phyloP scores from a whole-genome alignment of 2,888 invertebrate species.

The Allophyes oxyacanthae region DNA sequence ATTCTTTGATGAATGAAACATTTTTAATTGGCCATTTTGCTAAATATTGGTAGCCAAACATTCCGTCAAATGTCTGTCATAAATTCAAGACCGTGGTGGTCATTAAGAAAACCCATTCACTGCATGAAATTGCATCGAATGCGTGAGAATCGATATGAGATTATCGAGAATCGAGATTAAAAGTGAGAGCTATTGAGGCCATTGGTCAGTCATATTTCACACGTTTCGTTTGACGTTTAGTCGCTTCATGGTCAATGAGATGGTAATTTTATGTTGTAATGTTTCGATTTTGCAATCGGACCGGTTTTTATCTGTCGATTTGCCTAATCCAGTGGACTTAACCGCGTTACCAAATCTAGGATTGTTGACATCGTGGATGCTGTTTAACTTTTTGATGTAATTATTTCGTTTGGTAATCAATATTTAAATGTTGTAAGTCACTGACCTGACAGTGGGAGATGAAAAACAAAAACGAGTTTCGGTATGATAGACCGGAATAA shows the following conservation, averaged over 20 bases:
- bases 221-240: constrained; percentile 56
- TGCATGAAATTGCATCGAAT: constrained; percentile 44
- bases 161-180: constrained; percentile 58
- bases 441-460: constrained; percentile 28
- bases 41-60: constrained; percentile 22
- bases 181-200: constrained; percentile 77
- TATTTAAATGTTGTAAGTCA: constrained; percentile 34
- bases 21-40: constrained; percentile 30
- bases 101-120: constrained; percentile 52
- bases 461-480: background rate
- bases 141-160: constrained; percentile 50
- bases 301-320: constrained; percentile 64
- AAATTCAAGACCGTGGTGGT: constrained; percentile 41
- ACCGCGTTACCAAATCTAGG: constrained; percentile 34
- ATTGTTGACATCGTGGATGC: constrained; percentile 33
- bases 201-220: constrained; percentile 61
- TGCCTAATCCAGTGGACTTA: constrained; percentile 47
- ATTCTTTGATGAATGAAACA: constrained; percentile 30
- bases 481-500: too few relatives aligned
- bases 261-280: constrained; percentile 73
- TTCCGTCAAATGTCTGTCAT: constrained; percentile 39
- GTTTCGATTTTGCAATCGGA: constrained; percentile 64
- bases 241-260: constrained; percentile 75
- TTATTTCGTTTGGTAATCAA: constrained; percentile 20
- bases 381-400: constrained; percentile 43